Evolutionary conservation across 2,888 invertebrate species (phyloP), one percentile per base, ranked within the genome.

Genomic region (Frankliniella fusca): DNA sequence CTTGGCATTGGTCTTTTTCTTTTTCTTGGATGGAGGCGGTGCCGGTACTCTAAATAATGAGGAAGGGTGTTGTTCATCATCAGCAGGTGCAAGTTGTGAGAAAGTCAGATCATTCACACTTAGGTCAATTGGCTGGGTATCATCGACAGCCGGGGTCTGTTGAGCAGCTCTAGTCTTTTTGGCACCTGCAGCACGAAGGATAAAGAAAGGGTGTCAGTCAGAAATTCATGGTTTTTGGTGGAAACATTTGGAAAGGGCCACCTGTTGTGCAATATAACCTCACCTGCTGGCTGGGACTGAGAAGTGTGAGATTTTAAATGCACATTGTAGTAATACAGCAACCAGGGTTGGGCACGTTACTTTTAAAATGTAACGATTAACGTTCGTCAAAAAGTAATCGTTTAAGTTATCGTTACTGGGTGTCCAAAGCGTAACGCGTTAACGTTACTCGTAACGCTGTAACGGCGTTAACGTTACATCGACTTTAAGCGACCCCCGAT

Each of bases 71-170:
- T 38, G 38, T 38, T 2, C 54, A 2, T 12, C 54, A 12, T 15
- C 54, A 65, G 65, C 15, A 20, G 65, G 9, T 15, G 15, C 9
- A 9, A 65, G 65, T 65, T 65, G 65, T 2, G 65, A 65, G 3
- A 65, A n/a, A 65, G n/a, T 65, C 65, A 65, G n/a, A n/a, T 65
- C 65, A n/a, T n/a, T 15, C 65, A 10, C 65, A 65, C 65, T 65
- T n/a, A 54, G 18, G 18, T 54, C 54, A 54, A 54, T 18, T 54
- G 54, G 54, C 54, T 54, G 54, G 18, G 7, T 65, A n/a, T 65
- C 65, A n/a, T 65, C 7, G 65, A 65, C 20, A 20, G 65, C 9
- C n/a, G 18, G 3, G 20, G 9, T n/a, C 65, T 20, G 20, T 20
- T 65, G 20, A 65, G 20, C n/a, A 65, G 20, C n/a, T 65, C 2